Evolutionary conservation across 2,113 vertebrate genomes (phyloP).

Genomic region (Beaufortia kweichowensis): DNA sequence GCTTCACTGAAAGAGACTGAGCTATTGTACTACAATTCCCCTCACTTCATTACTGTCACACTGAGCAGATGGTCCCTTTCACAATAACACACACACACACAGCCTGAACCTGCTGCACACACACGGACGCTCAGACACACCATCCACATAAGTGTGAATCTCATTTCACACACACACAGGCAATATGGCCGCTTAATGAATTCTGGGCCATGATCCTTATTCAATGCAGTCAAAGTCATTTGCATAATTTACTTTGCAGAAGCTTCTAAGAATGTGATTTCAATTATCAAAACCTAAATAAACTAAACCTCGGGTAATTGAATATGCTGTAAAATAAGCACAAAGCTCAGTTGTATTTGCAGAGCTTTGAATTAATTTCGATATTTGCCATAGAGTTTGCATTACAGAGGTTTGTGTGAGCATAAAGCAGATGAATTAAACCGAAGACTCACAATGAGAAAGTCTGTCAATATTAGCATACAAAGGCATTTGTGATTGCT

Average conservation of each 20-base stretch:
- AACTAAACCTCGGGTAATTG: constrained; percentile 70
- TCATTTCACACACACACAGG: constrained; percentile 38
- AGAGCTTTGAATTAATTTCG: constrained; percentile 65
- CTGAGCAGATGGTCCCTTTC: constrained; percentile 82
- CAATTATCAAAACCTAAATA: constrained; percentile 70
- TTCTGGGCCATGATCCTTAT: constrained; percentile 67
- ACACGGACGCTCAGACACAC: constrained; percentile 34
- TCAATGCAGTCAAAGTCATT: constrained; percentile 67
- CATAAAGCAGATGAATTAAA: not conserved
- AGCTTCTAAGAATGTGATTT: constrained; percentile 70
- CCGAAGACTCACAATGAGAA: not conserved
- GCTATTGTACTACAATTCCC: constrained; percentile 75
- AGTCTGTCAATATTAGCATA: constrained; percentile 43
- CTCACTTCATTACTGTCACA: constrained; percentile 81
- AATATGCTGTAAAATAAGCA: constrained; percentile 71
- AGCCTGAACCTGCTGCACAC: constrained; percentile 51
- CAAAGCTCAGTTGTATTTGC: constrained; percentile 61
- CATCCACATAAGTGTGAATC: constrained; percentile 16
- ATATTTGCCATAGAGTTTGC: constrained; percentile 52
- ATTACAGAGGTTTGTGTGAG: constrained; percentile 21
- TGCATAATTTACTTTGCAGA: constrained; percentile 70
- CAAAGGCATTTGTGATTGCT: constrained; percentile 29
- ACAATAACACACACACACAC: constrained; percentile 65
- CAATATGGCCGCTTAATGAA: constrained; percentile 65
- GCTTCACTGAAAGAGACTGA: constrained; percentile 74